These are phyloP conservation scores for Molossus alvarezi DNA, from an alignment of 2,797 vertebrate species.

Conservation along the genomic window DNA sequence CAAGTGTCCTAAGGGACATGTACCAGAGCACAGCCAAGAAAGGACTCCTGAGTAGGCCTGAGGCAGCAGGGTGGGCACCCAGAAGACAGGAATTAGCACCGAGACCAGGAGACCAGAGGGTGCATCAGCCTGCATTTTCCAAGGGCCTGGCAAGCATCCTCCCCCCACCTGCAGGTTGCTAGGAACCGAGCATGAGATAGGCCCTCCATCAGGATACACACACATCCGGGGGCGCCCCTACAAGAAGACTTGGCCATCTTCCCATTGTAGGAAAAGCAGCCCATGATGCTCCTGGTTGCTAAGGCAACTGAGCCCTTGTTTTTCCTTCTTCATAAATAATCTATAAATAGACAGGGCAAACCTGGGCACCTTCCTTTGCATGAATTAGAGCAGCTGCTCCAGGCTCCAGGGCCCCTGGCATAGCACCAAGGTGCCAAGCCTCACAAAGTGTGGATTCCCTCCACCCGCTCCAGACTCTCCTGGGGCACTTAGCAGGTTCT, in stretches of 20 bases:
- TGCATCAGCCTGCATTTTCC: background rate
- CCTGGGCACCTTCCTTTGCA: slow-evolving; percentile 80
- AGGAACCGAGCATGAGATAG: background rate
- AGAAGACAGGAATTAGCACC: background rate
- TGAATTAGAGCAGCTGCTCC: slow-evolving; percentile 84
- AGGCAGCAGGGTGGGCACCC: background rate
- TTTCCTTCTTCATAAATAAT: slow-evolving; percentile 85
- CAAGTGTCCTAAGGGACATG: background rate
- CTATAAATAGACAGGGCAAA: slow-evolving; percentile 86
- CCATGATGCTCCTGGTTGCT: slow-evolving; percentile 82
- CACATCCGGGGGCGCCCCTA: background rate
- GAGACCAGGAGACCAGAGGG: background rate
- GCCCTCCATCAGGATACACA: slow-evolving; percentile 22
- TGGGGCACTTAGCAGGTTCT: background rate
- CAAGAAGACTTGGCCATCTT: slow-evolving; percentile 78
- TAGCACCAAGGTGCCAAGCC: slow-evolving; percentile 24
- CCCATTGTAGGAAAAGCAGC: slow-evolving; percentile 70
- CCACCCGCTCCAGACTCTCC: background rate
- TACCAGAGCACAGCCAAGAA: background rate
- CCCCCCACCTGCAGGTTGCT: background rate
- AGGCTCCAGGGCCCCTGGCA: slow-evolving; percentile 60
- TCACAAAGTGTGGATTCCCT: background rate
- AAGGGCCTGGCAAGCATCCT: background rate
- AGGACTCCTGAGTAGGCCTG: background rate
- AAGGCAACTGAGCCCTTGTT: slow-evolving; percentile 83